phyloP scores from a whole-genome alignment of 2,113 vertebrate genomes.

The Piaya cayana region DNA sequence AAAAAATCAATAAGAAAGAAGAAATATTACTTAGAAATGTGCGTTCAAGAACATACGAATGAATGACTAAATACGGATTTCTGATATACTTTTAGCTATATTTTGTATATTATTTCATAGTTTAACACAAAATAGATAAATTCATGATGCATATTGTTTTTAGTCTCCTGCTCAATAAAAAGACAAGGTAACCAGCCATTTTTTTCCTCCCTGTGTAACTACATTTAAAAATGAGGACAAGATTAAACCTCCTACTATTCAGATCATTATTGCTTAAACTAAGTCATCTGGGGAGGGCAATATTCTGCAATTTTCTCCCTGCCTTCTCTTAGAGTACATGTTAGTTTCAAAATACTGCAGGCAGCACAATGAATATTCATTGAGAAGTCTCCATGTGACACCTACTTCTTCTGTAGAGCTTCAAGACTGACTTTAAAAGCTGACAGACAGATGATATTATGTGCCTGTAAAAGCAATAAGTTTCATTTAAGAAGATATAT shows the following conservation, averaged over 20 bases:
- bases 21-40: neutral
- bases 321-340: neutral
- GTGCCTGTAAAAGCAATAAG: conserved; percentile 48
- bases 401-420: conserved; percentile 8
- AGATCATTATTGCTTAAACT: conserved; percentile 20
- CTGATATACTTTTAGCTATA: neutral
- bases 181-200: neutral
- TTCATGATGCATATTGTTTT: neutral
- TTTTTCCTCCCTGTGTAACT: neutral
- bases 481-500: conserved; percentile 58
- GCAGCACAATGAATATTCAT: conserved; percentile 49
- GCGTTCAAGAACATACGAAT: neutral
- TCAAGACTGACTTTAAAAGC: conserved; percentile 41
- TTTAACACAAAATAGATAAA: neutral
- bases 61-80: neutral
- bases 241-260: conserved; percentile 4
- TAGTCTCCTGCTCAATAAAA: neutral
- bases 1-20: neutral
- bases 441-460: conserved; percentile 39
- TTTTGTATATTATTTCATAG: neutral
- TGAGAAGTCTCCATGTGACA: conserved; percentile 35
- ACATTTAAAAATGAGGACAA: neutral
- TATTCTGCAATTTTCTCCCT: neutral
- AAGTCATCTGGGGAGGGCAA: neutral
- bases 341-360: conserved; percentile 17